Evolutionary conservation across 1,140 invertebrate genomes (phyloP).

Genomic region (Drosophila arawakana): DNA sequence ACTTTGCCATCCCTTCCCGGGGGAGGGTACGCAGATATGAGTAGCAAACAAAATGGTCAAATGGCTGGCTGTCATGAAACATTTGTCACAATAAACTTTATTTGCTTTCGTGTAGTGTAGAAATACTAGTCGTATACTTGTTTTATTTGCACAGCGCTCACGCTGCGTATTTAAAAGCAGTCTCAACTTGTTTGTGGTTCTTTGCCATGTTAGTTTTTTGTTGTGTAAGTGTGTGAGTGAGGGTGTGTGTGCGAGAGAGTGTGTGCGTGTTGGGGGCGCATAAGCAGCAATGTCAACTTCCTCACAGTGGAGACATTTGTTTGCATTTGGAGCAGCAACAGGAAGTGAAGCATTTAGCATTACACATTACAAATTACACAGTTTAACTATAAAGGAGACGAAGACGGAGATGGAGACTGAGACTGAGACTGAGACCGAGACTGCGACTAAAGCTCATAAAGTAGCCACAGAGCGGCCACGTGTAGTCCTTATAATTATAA

Average conservation of each 20-base stretch:
- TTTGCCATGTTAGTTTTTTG: conserved; percentile 16
- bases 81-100: conserved; percentile 83
- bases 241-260: conserved; percentile 51
- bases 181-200: conserved; percentile 65
- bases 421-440: not conserved
- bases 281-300: conserved; percentile 51
- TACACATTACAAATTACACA: conserved; percentile 64
- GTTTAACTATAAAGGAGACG: conserved; percentile 22
- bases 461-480: conserved; percentile 39
- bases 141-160: conserved; percentile 61
- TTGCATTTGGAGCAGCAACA: conserved; percentile 61
- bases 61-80: conserved; percentile 78
- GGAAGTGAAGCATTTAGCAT: conserved; percentile 69
- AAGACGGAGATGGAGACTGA: no score
- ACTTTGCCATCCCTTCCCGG: no score
- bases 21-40: no score
- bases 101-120: conserved; percentile 70
- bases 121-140: conserved; percentile 36
- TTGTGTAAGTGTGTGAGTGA: conserved; percentile 12
- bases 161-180: conserved; percentile 68
- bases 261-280: conserved; percentile 66
- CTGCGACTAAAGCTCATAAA: conserved; percentile 28
- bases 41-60: conserved; percentile 32
- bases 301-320: conserved; percentile 65
- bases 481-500: conserved; percentile 69